Percentiles rank a stretch among this genome's conserved stretches.
phyloP scores from a whole-genome alignment of 2,797 vertebrate species.

The Liparis tanakae region DNA sequence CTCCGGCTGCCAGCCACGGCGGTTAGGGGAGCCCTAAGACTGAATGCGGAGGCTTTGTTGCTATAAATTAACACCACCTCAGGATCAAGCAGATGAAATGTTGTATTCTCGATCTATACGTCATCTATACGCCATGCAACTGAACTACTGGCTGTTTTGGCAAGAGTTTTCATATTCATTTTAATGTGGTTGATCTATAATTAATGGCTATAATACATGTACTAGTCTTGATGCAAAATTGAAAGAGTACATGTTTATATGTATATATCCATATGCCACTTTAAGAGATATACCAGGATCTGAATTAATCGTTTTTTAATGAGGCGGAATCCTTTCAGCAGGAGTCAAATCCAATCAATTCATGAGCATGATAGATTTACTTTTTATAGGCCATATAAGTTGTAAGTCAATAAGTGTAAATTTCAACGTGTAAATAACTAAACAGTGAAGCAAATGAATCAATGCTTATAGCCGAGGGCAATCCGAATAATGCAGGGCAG shows the following conservation, averaged over 20 bases:
- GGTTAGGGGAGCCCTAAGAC: conserved; percentile 26
- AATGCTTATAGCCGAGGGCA: conserved; percentile 8
- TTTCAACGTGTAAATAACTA: background rate
- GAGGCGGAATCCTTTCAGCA: background rate
- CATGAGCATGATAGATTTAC: background rate
- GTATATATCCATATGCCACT: background rate
- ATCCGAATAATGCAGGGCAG: conserved; percentile 24
- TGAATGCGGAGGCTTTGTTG: conserved; percentile 34
- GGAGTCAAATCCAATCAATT: background rate
- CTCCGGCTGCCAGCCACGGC: conserved; percentile 34
- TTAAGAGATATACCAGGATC: background rate
- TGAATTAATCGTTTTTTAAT: background rate
- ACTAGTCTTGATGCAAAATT: background rate
- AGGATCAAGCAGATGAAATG: conserved; percentile 32
- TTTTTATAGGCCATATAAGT: background rate
- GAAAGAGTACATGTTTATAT: background rate
- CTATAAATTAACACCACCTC: conserved; percentile 43
- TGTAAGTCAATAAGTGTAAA: conserved; percentile 14
- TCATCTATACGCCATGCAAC: conserved; percentile 8
- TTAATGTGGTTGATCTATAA: background rate
- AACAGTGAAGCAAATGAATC: conserved; percentile 1
- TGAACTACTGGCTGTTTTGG: background rate
- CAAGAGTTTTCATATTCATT: background rate
- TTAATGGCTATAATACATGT: background rate
- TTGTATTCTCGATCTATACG: background rate